Conservation (phyloP, 2,113 vertebrate species). For the Amblyopsis rosae region DNA sequence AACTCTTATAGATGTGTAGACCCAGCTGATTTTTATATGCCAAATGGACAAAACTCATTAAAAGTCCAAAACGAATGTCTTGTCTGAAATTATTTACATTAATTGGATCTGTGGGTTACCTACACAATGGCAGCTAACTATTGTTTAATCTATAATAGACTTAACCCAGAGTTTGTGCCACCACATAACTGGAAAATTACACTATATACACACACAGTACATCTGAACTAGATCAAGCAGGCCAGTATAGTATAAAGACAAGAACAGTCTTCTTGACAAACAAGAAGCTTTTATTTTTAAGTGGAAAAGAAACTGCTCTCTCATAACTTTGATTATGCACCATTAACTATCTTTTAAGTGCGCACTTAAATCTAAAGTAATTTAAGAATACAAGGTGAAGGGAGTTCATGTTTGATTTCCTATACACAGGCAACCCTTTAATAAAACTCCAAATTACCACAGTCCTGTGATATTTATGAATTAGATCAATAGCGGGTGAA, state of each 20-base stretch:
- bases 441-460: conserved; percentile 78
- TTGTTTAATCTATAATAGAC: neutral
- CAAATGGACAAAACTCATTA: neutral
- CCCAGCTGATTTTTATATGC: neutral
- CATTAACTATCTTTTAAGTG: conserved; percentile 70
- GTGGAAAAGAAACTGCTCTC: conserved; percentile 73
- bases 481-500: conserved; percentile 64
- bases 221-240: neutral
- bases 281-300: conserved; percentile 80
- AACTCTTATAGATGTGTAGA: conserved; percentile 82
- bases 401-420: conserved; percentile 67
- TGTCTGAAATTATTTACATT: too few species aligned
- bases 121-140: too few species aligned
- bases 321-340: conserved; percentile 76
- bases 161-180: neutral
- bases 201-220: too few species aligned
- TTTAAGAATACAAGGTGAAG: conserved; percentile 70
- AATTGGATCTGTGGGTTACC: too few species aligned
- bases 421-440: conserved; percentile 68
- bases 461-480: conserved; percentile 86
- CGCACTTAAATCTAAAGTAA: conserved; percentile 73
- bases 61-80: neutral
- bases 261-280: conserved; percentile 67
- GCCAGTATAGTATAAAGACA: conserved; percentile 9
- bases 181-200: neutral